phyloP scores from a whole-genome alignment of 2,888 invertebrate genomes.

The Cantharis rufa region DNA sequence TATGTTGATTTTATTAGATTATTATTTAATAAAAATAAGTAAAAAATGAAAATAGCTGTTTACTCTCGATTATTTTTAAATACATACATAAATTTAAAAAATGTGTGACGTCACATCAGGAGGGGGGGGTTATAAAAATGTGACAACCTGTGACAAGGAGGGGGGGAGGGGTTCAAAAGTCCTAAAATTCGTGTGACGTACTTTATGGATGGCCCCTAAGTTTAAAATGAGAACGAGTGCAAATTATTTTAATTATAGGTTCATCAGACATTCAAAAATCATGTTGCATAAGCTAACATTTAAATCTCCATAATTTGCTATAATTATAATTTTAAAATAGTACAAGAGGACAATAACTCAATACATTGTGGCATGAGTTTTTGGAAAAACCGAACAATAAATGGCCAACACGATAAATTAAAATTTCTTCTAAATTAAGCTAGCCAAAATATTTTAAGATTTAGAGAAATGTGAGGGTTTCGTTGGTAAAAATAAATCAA shows the following conservation, averaged over 20 bases:
- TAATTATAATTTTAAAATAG: slow-evolving; percentile 1
- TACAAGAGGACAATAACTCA: not conserved
- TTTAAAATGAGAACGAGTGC: not conserved
- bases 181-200: too few relatives aligned
- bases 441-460: not conserved
- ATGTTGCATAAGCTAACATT: not conserved
- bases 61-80: too few relatives aligned
- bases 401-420: not conserved
- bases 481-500: slow-evolving; percentile 1
- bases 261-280: not conserved
- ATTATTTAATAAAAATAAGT: too few relatives aligned
- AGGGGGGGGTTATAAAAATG: too few relatives aligned
- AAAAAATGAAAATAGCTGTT: too few relatives aligned
- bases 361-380: not conserved
- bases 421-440: not conserved
- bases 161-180: too few relatives aligned
- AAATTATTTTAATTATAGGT: not conserved
- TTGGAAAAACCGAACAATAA: not conserved
- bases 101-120: too few relatives aligned
- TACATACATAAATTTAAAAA: too few relatives aligned
- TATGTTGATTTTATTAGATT: too few relatives aligned
- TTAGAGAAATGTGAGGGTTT: not conserved
- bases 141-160: too few relatives aligned
- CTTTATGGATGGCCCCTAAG: too few relatives aligned
- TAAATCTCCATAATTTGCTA: not conserved